phyloP scores from a whole-genome alignment of 1,140 invertebrate species.

The Rhynchophorus ferrugineus region DNA sequence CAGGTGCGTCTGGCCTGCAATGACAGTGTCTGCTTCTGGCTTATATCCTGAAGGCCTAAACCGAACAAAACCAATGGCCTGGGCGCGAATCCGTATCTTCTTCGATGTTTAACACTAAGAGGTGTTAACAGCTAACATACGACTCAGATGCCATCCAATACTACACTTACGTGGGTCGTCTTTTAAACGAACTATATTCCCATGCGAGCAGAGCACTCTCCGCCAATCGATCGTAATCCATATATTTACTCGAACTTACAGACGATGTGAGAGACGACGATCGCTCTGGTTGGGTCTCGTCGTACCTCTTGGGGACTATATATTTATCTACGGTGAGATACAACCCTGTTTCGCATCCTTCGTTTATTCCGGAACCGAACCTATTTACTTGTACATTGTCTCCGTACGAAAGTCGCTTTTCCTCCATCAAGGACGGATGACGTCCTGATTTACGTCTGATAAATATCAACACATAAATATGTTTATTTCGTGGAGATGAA shows the following conservation, averaged over 20 bases:
- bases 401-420: slow-evolving; percentile 17
- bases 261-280: slow-evolving; percentile 1
- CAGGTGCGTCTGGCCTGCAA: slow-evolving; percentile 41
- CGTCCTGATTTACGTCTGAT: slow-evolving; percentile 5
- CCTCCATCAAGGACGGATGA: slow-evolving; percentile 4
- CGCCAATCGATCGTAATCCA: slow-evolving; percentile 23
- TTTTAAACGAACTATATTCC: slow-evolving; percentile 31
- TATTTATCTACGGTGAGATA: slow-evolving; percentile 26
- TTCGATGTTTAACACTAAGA: slow-evolving; percentile 35
- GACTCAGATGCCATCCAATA: too few species aligned
- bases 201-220: slow-evolving; percentile 29
- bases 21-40: slow-evolving; percentile 41
- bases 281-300: too few species aligned
- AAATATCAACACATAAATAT: background rate
- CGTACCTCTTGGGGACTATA: slow-evolving; percentile 13
- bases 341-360: slow-evolving; percentile 43
- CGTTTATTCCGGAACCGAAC: slow-evolving; percentile 43
- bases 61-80: slow-evolving; percentile 44
- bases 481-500: slow-evolving; percentile 3
- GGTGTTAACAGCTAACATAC: too few species aligned
- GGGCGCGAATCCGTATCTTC: slow-evolving; percentile 42
- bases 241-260: slow-evolving; percentile 6
- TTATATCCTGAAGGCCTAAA: slow-evolving; percentile 45
- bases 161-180: too few species aligned
- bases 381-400: slow-evolving; percentile 33